Evolutionary conservation across 1,140 invertebrate genomes (phyloP), one percentile per base, ranked within the genome.

Genomic region (Nomia melanderi): DNA sequence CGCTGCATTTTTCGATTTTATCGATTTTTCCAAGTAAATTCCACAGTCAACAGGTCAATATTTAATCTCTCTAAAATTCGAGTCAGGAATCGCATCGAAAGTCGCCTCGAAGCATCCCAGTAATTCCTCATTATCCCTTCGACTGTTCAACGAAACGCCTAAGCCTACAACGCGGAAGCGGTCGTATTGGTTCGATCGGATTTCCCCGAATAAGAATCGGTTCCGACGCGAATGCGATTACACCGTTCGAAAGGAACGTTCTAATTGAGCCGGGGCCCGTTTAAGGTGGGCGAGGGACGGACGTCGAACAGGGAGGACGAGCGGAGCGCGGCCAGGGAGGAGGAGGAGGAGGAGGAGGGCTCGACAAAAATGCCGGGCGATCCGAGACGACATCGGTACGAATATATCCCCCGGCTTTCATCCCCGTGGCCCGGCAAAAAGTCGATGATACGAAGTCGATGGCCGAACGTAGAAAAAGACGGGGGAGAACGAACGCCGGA

Each of bases 391-490:
- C 65, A 23, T 77, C 69, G 47, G 47, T 67, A 69, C 85, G 84
- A 84, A 78, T 85, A 77, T 78, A 74, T 84, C 77, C 69, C 33
- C 69, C 66, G 65, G 50, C 62, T 74, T 75, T 76, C 62, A 74
- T 72, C 78, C 64, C 59, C 36, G 70, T 75, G 56, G 60, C 39
- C 39, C 20, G 39, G 70, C 81, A 87, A 87, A 87, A 87, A 86
- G 57, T 67, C 59, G 79, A 73, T 74, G 77, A 83, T 79, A 79
- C 72, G 65, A 78, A 70, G 79, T 64, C 74, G 75, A 78, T 75
- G 72, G 69, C 69, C 81, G 76, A 66, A 65, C 47, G 75, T 65
- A 76, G 77, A 79, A 78, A 79, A 86, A 86, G 79, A 79, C 65
- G 50, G 29, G 65, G 63, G 56, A 25, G 67, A n/a, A 60, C 65